Percentiles rank a stretch among this genome's conserved stretches.
Evolutionary conservation across 2,113 vertebrate species (phyloP).

Genomic region (Cyanoderma ruficeps): DNA sequence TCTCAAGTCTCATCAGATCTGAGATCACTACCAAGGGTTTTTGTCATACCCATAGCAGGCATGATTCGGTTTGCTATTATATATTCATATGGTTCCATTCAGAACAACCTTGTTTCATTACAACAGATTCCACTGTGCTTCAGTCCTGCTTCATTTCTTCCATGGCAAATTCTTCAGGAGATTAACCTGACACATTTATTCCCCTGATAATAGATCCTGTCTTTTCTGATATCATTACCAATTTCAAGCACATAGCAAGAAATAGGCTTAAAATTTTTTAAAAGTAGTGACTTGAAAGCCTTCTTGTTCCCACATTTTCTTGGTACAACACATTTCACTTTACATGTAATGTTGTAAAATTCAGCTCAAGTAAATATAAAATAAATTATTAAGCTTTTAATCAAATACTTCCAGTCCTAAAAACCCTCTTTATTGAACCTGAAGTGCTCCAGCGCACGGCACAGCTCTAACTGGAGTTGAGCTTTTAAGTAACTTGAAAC

Average conservation of each 20-base stretch:
- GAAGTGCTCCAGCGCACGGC: neutral
- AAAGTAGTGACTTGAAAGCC: conserved; percentile 25
- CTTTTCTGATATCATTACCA: conserved; percentile 57
- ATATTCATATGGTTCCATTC: conserved; percentile 39
- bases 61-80: conserved; percentile 3
- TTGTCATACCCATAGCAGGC: neutral
- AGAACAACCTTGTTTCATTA: conserved; percentile 44
- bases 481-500: neutral
- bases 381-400: conserved; percentile 58
- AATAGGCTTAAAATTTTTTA: neutral
- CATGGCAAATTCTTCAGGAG: conserved; percentile 60
- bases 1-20: conserved; percentile 1
- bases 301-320: conserved; percentile 16
- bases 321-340: conserved; percentile 51
- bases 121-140: neutral
- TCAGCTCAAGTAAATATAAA: conserved; percentile 52
- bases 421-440: neutral
- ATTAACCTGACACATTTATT: conserved; percentile 72
- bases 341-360: neutral
- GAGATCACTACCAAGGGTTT: neutral
- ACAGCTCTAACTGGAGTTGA: neutral
- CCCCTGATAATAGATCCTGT: conserved; percentile 49
- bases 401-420: neutral
- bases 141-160: conserved; percentile 60
- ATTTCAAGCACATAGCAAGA: conserved; percentile 53